Evolutionary conservation across 2,888 invertebrate genomes (phyloP).

Genomic region (Mesorhabditis belari): DNA sequence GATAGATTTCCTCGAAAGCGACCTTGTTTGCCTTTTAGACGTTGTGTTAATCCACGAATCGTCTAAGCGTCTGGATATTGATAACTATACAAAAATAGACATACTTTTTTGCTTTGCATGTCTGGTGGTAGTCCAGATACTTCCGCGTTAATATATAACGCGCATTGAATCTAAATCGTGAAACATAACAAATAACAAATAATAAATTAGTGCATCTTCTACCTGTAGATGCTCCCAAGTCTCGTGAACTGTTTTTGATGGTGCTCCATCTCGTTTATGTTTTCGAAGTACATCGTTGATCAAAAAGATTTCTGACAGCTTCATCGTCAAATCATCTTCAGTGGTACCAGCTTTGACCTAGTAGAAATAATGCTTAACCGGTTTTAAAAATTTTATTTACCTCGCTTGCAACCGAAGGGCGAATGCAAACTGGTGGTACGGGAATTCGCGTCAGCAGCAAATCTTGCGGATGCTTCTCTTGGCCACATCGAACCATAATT

Average conservation of each 20-base stretch:
- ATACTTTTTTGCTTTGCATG: constrained; percentile 54
- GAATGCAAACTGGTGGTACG: constrained; percentile 91
- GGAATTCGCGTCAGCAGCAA: constrained; percentile 82
- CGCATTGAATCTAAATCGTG: constrained; percentile 77
- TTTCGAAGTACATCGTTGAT: constrained; percentile 87
- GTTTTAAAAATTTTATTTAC: neutral
- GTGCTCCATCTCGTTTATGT: constrained; percentile 64
- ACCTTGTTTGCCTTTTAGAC: constrained; percentile 78
- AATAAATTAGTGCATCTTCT: neutral
- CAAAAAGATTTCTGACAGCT: constrained; percentile 86
- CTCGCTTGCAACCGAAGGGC: constrained; percentile 77
- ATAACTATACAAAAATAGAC: constrained; percentile 4
- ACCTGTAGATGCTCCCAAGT: constrained; percentile 77
- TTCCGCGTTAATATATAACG: constrained; percentile 92
- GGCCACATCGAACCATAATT: constrained; percentile 61
- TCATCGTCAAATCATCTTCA: constrained; percentile 94
- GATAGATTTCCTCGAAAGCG: constrained; percentile 93
- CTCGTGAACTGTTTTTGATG: constrained; percentile 54
- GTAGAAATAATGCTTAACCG: constrained; percentile 54
- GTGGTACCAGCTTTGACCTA: constrained; percentile 62
- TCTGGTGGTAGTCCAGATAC: constrained; percentile 65
- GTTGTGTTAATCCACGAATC: constrained; percentile 76
- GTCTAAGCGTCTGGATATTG: constrained; percentile 5
- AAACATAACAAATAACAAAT: neutral
- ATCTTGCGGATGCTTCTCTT: constrained; percentile 69